Percentiles rank a stretch among this genome's conserved stretches.
Conservation (phyloP, 2,888 invertebrate species). For the Stenotaenia linearis region DNA sequence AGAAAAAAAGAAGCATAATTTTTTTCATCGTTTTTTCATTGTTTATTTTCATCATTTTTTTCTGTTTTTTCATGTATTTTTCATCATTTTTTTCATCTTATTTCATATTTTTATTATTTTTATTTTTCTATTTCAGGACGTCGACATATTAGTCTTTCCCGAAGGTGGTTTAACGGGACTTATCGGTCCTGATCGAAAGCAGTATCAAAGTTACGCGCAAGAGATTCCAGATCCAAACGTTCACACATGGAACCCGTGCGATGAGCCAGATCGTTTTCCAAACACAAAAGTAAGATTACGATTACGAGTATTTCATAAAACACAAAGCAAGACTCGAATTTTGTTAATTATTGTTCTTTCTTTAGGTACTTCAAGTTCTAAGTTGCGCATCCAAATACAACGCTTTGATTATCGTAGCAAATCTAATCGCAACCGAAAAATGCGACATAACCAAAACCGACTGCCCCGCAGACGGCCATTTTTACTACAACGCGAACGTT, state of each 20-base stretch:
- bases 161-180: background rate
- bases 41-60: too few species aligned
- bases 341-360: background rate
- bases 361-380: background rate
- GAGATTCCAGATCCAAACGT: conserved; percentile 1
- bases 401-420: background rate
- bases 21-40: too few species aligned
- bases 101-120: background rate
- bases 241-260: background rate
- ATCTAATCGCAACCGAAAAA: background rate
- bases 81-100: background rate
- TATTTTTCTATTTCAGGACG: background rate
- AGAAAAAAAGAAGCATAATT: too few species aligned
- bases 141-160: background rate
- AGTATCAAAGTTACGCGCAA: background rate
- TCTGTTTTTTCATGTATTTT: too few species aligned
- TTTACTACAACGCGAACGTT: background rate
- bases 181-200: background rate
- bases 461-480: background rate
- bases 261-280: background rate
- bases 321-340: background rate
- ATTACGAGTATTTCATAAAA: background rate
- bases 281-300: conserved; percentile 4
- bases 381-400: background rate
- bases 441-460: background rate